A percentile compares a stretch with the other conserved stretches of the same genome.
Evolutionary conservation across 2,888 invertebrate genomes (phyloP).

Genomic region (Ametastegia equiseti): DNA sequence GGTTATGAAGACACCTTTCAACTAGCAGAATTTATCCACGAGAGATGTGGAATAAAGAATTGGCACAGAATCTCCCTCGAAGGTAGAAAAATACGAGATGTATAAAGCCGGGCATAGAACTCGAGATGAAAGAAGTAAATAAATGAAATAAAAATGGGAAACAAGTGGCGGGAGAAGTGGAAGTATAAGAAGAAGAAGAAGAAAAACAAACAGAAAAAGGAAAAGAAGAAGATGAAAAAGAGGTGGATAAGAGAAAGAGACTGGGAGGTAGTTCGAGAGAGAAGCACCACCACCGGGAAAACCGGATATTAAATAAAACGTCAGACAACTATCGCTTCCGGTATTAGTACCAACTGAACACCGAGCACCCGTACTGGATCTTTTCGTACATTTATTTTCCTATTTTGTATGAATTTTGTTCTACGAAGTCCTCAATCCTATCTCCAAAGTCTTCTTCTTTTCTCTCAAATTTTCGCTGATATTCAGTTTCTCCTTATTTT

Average conservation of each 20-base stretch:
- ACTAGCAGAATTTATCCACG: neutral
- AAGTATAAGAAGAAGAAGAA: neutral
- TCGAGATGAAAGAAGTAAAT: neutral
- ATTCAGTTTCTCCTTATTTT: neutral
- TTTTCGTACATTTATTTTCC: neutral
- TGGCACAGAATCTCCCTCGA: neutral
- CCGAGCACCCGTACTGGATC: neutral
- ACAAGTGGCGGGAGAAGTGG: neutral
- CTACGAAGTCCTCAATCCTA: neutral
- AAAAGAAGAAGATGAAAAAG: neutral
- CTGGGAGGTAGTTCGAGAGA: neutral
- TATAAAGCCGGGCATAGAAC: neutral
- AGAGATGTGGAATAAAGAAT: neutral
- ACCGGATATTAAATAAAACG: conserved; percentile 45
- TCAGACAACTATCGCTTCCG: conserved; percentile 36
- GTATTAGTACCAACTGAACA: conserved; percentile 4
- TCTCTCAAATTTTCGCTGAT: neutral
- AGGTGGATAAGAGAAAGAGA: neutral
- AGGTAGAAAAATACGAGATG: neutral
- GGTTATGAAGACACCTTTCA: neutral
- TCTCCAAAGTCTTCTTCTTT: neutral
- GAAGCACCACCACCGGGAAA: conserved; percentile 1
- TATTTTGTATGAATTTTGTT: neutral
- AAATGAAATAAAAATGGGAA: neutral
- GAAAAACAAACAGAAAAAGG: neutral